These are phyloP conservation scores for Carposina sasakii DNA, from an alignment of 1,140 invertebrate genomes.

Conservation along the genomic window DNA sequence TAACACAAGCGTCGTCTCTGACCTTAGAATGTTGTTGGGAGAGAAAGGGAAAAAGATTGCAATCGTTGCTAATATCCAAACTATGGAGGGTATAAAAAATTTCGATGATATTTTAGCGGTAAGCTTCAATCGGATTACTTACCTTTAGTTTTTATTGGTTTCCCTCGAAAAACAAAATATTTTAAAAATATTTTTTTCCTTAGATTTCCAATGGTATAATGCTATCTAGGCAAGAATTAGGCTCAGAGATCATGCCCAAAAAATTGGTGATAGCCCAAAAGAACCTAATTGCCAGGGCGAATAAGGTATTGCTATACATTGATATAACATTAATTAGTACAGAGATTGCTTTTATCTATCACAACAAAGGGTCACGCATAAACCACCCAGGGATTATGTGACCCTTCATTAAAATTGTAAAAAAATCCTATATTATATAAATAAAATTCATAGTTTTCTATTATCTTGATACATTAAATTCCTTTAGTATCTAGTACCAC, in stretches of 20 bases:
- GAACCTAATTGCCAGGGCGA: constrained; percentile 84
- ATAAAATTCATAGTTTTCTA: too few relatives aligned
- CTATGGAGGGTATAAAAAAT: constrained; percentile 81
- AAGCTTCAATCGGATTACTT: too few relatives aligned
- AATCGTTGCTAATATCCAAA: constrained; percentile 86
- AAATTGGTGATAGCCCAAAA: constrained; percentile 91
- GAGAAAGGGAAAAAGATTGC: constrained; percentile 81
- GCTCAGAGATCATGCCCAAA: constrained; percentile 85
- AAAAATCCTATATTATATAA: too few relatives aligned
- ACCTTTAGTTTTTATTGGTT: background rate
- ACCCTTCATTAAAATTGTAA: too few relatives aligned
- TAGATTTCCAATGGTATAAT: constrained; percentile 81
- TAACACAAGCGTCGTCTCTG: constrained; percentile 76
- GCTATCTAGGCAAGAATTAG: constrained; percentile 83
- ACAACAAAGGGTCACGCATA: too few relatives aligned
- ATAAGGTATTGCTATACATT: constrained; percentile 63
- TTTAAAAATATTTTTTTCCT: constrained; percentile 32
- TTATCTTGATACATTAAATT: too few relatives aligned
- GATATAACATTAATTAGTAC: too few relatives aligned
- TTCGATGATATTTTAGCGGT: constrained; percentile 78
- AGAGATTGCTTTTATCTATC: too few relatives aligned
- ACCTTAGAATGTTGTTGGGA: constrained; percentile 78
- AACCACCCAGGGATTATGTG: too few relatives aligned
- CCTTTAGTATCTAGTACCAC: too few relatives aligned
- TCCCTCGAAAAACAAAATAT: background rate